phyloP scores from a whole-genome alignment of 2,113 vertebrate genomes.

The Cheilinus undulatus region DNA sequence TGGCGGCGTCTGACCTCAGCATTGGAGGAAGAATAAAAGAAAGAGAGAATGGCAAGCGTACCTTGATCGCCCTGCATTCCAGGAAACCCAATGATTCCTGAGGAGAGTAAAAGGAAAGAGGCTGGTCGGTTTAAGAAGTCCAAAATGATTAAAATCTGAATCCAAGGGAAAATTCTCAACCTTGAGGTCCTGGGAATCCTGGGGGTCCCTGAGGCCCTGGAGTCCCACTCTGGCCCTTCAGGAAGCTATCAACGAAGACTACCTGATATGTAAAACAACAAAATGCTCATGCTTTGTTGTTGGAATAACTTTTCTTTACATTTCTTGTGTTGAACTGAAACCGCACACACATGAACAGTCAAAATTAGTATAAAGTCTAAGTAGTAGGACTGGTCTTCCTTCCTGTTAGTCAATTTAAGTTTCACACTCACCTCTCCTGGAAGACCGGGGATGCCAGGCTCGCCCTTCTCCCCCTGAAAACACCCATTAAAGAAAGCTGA shows the following conservation, averaged over 20 bases:
- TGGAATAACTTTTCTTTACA: too few relatives aligned
- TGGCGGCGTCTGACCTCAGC: too few relatives aligned
- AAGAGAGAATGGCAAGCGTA: slow-evolving; percentile 25
- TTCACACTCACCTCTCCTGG: slow-evolving; percentile 75
- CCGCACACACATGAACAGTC: too few relatives aligned
- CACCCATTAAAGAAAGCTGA: slow-evolving; percentile 6
- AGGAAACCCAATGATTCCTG: slow-evolving; percentile 79
- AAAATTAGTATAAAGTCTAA: too few relatives aligned
- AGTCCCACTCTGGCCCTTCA: slow-evolving; percentile 61
- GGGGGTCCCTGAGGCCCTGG: slow-evolving; percentile 52
- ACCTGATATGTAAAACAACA: slow-evolving; percentile 49
- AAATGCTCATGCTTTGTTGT: too few relatives aligned
- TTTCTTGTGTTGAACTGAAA: too few relatives aligned
- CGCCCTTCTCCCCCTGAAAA: slow-evolving; percentile 78
- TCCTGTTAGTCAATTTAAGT: not conserved
- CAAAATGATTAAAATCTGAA: not conserved
- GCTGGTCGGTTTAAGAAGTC: not conserved
- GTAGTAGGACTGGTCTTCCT: not conserved
- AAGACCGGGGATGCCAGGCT: slow-evolving; percentile 60
- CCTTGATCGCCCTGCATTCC: slow-evolving; percentile 74
- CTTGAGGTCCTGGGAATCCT: slow-evolving; percentile 71
- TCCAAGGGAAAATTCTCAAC: too few relatives aligned
- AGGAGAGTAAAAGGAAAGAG: slow-evolving; percentile 11
- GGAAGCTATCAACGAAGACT: not conserved
- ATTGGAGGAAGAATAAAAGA: not conserved